Conservation (phyloP, 2,113 vertebrate genomes). For the Pitta sordida region DNA sequence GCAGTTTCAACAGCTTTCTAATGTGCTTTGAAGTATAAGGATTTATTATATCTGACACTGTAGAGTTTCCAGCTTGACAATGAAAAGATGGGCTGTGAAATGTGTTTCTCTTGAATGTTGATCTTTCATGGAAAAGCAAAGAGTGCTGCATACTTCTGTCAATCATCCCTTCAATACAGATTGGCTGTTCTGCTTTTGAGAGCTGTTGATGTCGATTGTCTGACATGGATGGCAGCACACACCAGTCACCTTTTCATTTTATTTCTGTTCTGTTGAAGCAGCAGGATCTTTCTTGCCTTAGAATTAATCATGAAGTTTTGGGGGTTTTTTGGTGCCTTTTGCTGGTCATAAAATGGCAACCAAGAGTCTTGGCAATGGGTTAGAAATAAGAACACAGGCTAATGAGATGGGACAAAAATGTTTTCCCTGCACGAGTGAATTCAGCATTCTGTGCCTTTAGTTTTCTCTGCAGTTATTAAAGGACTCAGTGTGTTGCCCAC, state of each 20-base stretch:
- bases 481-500: fast-evolving
- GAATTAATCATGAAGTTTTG: background rate
- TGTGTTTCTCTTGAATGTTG: background rate
- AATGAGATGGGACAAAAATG: background rate
- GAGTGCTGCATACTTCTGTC: background rate
- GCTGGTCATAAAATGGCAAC: background rate
- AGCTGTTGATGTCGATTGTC: background rate
- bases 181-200: background rate
- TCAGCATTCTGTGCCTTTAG: background rate
- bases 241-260: background rate
- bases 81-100: background rate
- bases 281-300: background rate
- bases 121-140: background rate
- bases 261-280: background rate
- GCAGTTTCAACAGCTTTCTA: background rate
- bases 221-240: background rate
- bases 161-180: background rate
- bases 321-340: background rate
- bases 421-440: background rate
- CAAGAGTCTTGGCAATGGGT: background rate
- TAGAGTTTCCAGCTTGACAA: background rate
- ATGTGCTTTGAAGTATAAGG: background rate
- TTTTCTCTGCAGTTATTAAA: background rate
- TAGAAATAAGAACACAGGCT: background rate
- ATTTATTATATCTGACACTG: background rate